Evolutionary conservation across 2,888 invertebrate genomes (phyloP), one percentile per base, ranked within the genome.

Genomic region (Calameuta pallipes): DNA sequence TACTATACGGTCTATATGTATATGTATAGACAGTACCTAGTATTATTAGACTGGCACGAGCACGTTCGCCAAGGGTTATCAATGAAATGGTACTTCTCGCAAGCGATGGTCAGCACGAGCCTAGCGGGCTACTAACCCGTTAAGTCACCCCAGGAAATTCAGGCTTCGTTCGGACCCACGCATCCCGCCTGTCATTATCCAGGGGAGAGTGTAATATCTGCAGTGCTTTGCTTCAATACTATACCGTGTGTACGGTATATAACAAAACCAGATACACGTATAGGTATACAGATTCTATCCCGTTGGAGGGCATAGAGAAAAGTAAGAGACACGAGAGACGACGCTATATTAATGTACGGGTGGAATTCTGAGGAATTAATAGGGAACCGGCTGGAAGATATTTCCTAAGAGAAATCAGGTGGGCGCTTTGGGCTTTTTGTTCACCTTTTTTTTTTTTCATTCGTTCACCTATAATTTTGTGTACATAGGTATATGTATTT

Each of bases 121-220:
- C 82, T 74, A 70, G n/a, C 76, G 79, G 69, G 75, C 41, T 23
- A 23, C 71, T 82, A 78, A 83, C 83, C 82, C 82, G 83, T 83
- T 83, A 83, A 83, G 71, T 78, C 77, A 75, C 73, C 73, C 69
- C 69, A 70, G 69, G 76, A 81, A 56, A 76, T 78, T 73, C 73
- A 75, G 68, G 74, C 69, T 56, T 56, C 41, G 30, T 31, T 30
- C 71, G 71, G 11, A 23, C 71, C 71, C 71, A 71, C 71, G 71
- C 71, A 33, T 71, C 33, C 30, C 71, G 71, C 71, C 71, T 71
- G 23, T 9, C 71, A 34, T 71, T 71, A 71, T 30, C 33, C 71
- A 31, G 71, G 70, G 71, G 33, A 71, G 30, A 71, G 31, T 30
- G 71, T 30, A 71, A 71, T 71, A 71, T 71, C 71, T 56, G 23